A percentile compares a stretch with the other conserved stretches of the same genome.
phyloP scores from a whole-genome alignment of 2,113 vertebrate genomes.

The Sitta europaea region DNA sequence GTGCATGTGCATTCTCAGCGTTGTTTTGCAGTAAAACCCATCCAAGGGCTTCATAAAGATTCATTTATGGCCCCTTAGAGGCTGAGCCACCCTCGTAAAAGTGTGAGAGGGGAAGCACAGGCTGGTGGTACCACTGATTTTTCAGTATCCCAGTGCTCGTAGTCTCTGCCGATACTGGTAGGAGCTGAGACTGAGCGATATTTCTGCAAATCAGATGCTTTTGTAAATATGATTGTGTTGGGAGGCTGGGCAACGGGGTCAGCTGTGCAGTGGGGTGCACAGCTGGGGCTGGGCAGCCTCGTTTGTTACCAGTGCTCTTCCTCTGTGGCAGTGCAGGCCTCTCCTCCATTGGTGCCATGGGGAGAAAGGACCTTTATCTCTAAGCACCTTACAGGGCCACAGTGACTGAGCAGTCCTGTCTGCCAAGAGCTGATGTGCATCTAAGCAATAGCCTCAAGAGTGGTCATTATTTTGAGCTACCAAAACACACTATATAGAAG shows the following conservation, averaged over 20 bases:
- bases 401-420: neutral
- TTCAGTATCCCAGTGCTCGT: neutral
- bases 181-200: neutral
- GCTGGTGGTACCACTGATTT: neutral
- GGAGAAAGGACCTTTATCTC: neutral
- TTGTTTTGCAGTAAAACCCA: slow-evolving; percentile 30
- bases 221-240: neutral
- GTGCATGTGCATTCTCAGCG: slow-evolving; percentile 3
- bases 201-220: neutral
- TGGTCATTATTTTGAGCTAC: neutral
- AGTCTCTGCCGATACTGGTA: fast-evolving
- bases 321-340: neutral
- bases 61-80: slow-evolving; percentile 9
- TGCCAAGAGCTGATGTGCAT: neutral
- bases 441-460: neutral
- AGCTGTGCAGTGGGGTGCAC: neutral
- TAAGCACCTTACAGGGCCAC: neutral
- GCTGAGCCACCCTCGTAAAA: neutral
- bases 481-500: neutral
- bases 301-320: neutral
- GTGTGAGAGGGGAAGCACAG: neutral
- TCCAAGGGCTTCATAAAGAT: slow-evolving; percentile 28
- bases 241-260: neutral
- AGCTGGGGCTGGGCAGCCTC: neutral
- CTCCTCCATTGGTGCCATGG: neutral